Conservation (phyloP, 2,888 invertebrate genomes). For the Netelia melanura region DNA sequence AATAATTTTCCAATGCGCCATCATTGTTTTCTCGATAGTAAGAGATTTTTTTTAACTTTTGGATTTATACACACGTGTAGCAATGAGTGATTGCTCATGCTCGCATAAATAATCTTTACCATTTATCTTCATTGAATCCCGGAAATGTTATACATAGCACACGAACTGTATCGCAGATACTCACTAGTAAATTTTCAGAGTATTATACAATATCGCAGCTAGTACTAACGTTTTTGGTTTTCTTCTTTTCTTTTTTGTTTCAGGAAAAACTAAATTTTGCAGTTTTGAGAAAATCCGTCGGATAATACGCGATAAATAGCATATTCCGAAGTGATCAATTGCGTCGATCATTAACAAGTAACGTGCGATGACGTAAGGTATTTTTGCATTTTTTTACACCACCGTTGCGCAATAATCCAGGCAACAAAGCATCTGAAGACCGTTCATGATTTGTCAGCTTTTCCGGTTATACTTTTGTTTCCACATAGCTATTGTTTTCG, state of each 20-base stretch:
- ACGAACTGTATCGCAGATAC: not conserved
- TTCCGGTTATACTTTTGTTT: not conserved
- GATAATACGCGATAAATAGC: not conserved
- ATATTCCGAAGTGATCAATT: no score
- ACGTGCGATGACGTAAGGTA: not conserved
- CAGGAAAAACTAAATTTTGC: constrained; percentile 77
- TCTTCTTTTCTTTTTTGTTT: constrained; percentile 64
- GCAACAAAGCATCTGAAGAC: not conserved
- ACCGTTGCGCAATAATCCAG: not conserved
- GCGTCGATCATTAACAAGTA: no score
- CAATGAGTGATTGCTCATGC: constrained; percentile 14
- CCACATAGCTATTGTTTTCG: constrained; percentile 1
- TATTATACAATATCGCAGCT: not conserved
- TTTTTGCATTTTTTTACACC: constrained; percentile 23
- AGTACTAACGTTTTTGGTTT: constrained; percentile 10
- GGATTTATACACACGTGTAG: constrained; percentile 12
- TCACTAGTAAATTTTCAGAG: not conserved
- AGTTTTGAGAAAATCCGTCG: constrained; percentile 63
- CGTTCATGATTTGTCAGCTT: not conserved
- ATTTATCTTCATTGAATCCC: constrained; percentile 15
- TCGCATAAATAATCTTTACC: constrained; percentile 27
- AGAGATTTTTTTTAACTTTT: not conserved
- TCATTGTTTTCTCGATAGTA: not conserved
- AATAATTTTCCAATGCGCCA: not conserved
- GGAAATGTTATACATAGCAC: constrained; percentile 16